A percentile compares a stretch with the other conserved stretches of the same genome.
These are phyloP conservation scores for Nothoprocta perdicaria DNA, from an alignment of 2,113 vertebrate genomes.

Conservation along the genomic window DNA sequence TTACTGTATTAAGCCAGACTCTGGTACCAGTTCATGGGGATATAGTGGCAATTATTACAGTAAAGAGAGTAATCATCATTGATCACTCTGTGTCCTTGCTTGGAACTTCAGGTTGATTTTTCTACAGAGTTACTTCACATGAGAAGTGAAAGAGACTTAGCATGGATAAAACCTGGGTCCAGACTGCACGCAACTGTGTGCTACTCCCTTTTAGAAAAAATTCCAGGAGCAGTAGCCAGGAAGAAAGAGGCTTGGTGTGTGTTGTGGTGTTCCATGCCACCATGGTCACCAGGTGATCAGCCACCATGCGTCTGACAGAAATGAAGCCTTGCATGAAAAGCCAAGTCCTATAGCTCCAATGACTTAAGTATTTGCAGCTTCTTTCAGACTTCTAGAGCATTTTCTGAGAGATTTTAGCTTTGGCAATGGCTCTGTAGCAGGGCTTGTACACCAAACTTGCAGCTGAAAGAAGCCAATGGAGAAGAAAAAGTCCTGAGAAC, in stretches of 20 bases:
- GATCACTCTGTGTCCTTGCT: neutral
- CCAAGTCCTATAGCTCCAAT: neutral
- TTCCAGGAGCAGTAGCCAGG: neutral
- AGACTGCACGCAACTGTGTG: neutral
- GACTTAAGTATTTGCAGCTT: neutral
- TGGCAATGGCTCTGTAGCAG: neutral
- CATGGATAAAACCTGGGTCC: neutral
- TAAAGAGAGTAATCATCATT: neutral
- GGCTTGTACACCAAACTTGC: neutral
- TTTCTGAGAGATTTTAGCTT: neutral
- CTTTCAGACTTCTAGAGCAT: neutral
- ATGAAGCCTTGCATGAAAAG: neutral
- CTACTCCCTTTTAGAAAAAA: neutral
- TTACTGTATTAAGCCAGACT: neutral
- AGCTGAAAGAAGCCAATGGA: neutral
- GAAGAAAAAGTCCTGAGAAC: neutral
- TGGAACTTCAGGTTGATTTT: conserved; percentile 14
- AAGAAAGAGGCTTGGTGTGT: neutral
- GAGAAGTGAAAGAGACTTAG: neutral
- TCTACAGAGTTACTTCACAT: neutral
- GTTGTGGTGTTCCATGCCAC: neutral
- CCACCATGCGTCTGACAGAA: rapidly evolving
- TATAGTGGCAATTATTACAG: neutral
- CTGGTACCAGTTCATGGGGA: neutral
- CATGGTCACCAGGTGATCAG: neutral